These are phyloP conservation scores for Tipula helvola DNA, from an alignment of 2,888 invertebrate genomes.

Conservation along the genomic window DNA sequence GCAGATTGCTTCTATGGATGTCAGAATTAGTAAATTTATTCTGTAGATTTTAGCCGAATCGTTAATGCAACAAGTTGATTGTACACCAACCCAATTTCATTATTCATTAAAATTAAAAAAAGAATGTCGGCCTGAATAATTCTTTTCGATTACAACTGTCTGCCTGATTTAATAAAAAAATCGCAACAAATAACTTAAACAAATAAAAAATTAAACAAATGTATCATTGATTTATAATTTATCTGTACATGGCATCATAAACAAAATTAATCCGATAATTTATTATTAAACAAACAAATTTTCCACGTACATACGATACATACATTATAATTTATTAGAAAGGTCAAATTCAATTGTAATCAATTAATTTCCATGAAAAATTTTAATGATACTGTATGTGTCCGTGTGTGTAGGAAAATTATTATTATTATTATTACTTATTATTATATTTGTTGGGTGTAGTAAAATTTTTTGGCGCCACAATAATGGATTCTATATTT, in stretches of 20 bases:
- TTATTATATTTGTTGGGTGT: neutral
- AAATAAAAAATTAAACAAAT: neutral
- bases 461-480: neutral
- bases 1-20: too few relatives aligned
- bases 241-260: neutral
- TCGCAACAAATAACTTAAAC: neutral
- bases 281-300: neutral
- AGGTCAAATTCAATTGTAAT: neutral
- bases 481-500: neutral
- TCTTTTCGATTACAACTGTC: neutral
- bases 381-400: neutral
- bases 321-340: neutral
- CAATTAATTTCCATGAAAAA: neutral
- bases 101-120: neutral
- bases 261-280: neutral
- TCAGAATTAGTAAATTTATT: too few relatives aligned
- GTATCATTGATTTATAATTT: neutral
- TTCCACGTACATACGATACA: neutral
- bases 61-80: too few relatives aligned
- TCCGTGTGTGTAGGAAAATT: neutral
- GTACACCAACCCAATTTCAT: neutral
- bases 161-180: neutral
- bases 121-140: neutral
- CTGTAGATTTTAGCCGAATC: too few relatives aligned
- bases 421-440: too few relatives aligned